Evolutionary conservation across 2,888 invertebrate genomes (phyloP), one percentile per base, ranked within the genome.

Genomic region (Glaucopsyche alexis): DNA sequence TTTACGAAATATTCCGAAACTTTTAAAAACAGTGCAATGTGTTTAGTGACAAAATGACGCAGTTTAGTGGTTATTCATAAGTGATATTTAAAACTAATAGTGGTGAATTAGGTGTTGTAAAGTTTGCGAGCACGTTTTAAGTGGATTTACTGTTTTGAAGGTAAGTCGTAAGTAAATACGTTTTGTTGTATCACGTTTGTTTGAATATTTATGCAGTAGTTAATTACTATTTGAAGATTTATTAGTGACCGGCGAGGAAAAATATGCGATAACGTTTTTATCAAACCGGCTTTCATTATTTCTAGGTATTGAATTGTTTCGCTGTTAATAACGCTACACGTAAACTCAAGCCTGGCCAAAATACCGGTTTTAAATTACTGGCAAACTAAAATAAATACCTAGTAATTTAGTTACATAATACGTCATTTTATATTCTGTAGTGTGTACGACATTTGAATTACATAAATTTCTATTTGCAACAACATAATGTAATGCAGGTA

Each of bases 1-100:
- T 79, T 83, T 82, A 77, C 83, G 84, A 81, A 67, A 67, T 76
- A 80, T 77, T 80, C 29, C 80, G 79, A 79, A 82, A 79, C 76
- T 79, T 80, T 77, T 76, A 72, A 78, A 85, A 87, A 87, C 75
- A 80, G 87, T 87, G 83, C 76, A 79, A 79, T 81, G 84, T 77
- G 78, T 75, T 72, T 73, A 60, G 83, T 84, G 82, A 76, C 74
- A 84, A 79, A 81, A 88, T 87, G 85, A 85, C 85, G 77, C 81
- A 77, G 75, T 80, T 83, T 74, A 80, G 86, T 88, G 87, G 87
- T 79, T 78, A 77, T 81, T 79, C 78, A 78, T 78, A 79, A 78
- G 87, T 89, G 88, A 82, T 83, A 78, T 77, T 60, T 75, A 74
- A 64, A 74, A 76, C 71, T 60, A 75, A 76, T 74, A 76, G 78